Evolutionary conservation across 2,888 invertebrate genomes (phyloP), one percentile per base, ranked within the genome.

Genomic region (Oegoconia quadripuncta): DNA sequence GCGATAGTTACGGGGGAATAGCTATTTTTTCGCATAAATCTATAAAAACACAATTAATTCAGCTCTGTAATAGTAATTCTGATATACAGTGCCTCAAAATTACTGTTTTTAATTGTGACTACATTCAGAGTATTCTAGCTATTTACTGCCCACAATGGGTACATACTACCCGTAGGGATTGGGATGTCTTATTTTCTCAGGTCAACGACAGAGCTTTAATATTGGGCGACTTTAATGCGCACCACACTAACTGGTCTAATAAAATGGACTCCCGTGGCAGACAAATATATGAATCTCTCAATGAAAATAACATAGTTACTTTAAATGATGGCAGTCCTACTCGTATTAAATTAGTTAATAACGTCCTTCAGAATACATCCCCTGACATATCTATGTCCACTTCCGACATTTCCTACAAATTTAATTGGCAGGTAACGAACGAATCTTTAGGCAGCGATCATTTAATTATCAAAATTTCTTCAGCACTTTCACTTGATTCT

Each of bases 191-290:
- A 1, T 52, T 55, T 20, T 45, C 41, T 4, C 1, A 22, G 7
- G 22, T 12, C 2, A 1, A 11, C 0, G 15, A 11, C 1, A 56
- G 50, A 28, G 32, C 48, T 8, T 9, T 55, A 5, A 37, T 59
- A 8, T 15, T 47, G 2, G 59, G 59, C 0, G 58, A 57, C 25
- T 50, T 57, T 20, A 59, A 62, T 36, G 58, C 37, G 0, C 60
- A 61, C 20, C 59, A 59, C 15, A 6, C 34, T 2, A 52, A 31
- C 31, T 59, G 59, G 59, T 62, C 57, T 0, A 17, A 11, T 20
- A 56, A 46, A 39, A 47, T 31, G 8, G 53, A 58, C 27, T 0
- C 1, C 1, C 48, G 55, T 37, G 60, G 59, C 6, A 20, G 0
- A 0, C 39, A 48, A 20, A 38, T 63, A 6, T 50, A 39, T 23